These are phyloP conservation scores for Nymphalis urticae DNA, from an alignment of 2,888 invertebrate genomes.

Conservation along the genomic window DNA sequence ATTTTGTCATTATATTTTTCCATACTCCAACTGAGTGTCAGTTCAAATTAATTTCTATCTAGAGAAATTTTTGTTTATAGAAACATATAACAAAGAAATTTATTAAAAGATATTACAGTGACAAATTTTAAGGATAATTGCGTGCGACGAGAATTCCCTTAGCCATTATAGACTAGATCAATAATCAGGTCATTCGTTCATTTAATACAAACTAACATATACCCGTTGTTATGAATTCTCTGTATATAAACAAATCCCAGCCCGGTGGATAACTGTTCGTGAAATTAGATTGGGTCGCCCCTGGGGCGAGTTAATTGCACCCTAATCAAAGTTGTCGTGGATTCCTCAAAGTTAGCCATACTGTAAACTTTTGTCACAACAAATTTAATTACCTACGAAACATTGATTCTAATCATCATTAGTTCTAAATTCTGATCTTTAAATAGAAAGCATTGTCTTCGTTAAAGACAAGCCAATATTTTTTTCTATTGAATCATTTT, in stretches of 20 bases:
- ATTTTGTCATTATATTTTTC: no score
- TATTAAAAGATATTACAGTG: neutral
- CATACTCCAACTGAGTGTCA: no score
- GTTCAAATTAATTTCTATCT: no score
- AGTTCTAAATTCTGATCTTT: no score
- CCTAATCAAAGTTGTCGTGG: slow-evolving; percentile 65
- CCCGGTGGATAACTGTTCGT: slow-evolving; percentile 58
- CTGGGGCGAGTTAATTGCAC: slow-evolving; percentile 54
- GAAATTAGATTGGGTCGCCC: slow-evolving; percentile 60
- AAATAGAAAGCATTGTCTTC: no score
- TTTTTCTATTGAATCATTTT: no score
- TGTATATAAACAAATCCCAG: slow-evolving; percentile 43
- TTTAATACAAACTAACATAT: neutral
- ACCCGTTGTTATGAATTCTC: slow-evolving; percentile 11
- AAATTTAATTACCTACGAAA: neutral
- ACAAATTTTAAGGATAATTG: neutral
- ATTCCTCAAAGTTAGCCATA: slow-evolving; percentile 50
- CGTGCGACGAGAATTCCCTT: neutral
- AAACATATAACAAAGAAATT: no score
- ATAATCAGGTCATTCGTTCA: neutral
- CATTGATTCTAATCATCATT: neutral
- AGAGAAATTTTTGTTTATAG: no score
- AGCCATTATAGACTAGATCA: neutral
- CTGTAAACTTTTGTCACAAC: slow-evolving; percentile 32
- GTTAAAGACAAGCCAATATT: no score